phyloP scores from a whole-genome alignment of 2,113 vertebrate species.

The Amazona guildingii region DNA sequence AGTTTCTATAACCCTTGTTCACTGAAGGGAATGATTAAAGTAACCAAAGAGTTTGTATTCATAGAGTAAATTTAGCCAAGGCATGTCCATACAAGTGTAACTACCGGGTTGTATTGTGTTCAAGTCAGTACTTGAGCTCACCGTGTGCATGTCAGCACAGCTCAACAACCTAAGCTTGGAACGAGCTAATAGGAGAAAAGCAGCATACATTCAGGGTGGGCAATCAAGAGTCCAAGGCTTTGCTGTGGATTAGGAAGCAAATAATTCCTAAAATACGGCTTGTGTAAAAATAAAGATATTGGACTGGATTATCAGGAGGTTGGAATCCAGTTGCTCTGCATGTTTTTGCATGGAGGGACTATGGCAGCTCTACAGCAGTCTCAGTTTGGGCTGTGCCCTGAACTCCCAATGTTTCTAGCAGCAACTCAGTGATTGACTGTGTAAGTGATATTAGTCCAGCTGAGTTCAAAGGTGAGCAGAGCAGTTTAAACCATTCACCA shows the following conservation, averaged over 20 bases:
- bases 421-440: not conserved
- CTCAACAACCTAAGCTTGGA: not conserved
- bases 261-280: not conserved
- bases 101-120: not conserved
- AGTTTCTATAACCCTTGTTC: not conserved
- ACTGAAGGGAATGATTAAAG: not conserved
- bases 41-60: not conserved
- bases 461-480: not conserved
- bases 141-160: not conserved
- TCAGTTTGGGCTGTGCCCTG: not conserved
- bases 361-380: not conserved
- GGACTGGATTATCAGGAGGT: not conserved
- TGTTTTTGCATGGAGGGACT: not conserved
- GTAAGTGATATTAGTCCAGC: not conserved
- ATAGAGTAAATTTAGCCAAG: not conserved
- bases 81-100: rapidly evolving
- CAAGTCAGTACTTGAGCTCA: not conserved
- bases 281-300: not conserved
- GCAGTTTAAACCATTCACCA: not conserved
- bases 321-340: not conserved
- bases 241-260: not conserved
- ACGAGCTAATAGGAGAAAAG: not conserved
- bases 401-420: not conserved
- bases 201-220: not conserved
- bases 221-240: not conserved